These are phyloP conservation scores for Cheilosia grossa DNA, from an alignment of 2,888 invertebrate species.

Conservation along the genomic window DNA sequence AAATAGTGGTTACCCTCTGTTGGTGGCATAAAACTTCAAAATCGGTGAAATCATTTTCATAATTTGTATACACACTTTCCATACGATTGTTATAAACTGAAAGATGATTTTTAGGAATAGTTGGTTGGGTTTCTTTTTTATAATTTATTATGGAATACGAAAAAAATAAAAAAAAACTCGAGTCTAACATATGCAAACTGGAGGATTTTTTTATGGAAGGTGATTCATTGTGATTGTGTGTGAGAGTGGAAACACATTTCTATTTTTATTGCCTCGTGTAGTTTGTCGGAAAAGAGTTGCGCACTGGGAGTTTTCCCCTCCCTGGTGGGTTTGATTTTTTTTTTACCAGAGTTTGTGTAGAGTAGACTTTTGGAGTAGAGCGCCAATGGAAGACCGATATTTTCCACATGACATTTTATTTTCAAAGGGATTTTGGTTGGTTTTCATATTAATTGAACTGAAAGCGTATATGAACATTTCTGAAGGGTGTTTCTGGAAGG, in stretches of 20 bases:
- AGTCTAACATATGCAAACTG: slow-evolving; percentile 51
- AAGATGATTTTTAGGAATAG: not conserved
- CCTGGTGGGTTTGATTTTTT: slow-evolving; percentile 35
- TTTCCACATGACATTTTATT: slow-evolving; percentile 42
- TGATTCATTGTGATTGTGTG: slow-evolving; percentile 59
- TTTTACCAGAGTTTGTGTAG: slow-evolving; percentile 15
- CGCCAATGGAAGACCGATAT: slow-evolving; percentile 25
- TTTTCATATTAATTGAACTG: not conserved
- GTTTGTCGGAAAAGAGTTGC: slow-evolving; percentile 65
- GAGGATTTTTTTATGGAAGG: slow-evolving; percentile 34
- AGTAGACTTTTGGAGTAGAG: slow-evolving; percentile 7
- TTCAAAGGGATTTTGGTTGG: slow-evolving; percentile 20
- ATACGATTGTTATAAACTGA: not conserved
- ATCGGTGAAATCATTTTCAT: not conserved
- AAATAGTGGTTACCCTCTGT: slow-evolving; percentile 49
- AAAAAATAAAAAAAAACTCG: not conserved
- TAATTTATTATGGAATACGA: not conserved
- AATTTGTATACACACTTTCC: not conserved
- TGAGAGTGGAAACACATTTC: slow-evolving; percentile 65
- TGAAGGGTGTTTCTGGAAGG: not conserved
- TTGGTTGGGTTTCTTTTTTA: not conserved
- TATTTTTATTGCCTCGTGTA: slow-evolving; percentile 69
- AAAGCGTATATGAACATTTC: no score
- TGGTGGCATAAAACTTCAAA: slow-evolving; percentile 29
- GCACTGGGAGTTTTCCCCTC: slow-evolving; percentile 65